These are phyloP conservation scores for Cosmia pyralina DNA, from an alignment of 2,888 invertebrate genomes.

Conservation along the genomic window DNA sequence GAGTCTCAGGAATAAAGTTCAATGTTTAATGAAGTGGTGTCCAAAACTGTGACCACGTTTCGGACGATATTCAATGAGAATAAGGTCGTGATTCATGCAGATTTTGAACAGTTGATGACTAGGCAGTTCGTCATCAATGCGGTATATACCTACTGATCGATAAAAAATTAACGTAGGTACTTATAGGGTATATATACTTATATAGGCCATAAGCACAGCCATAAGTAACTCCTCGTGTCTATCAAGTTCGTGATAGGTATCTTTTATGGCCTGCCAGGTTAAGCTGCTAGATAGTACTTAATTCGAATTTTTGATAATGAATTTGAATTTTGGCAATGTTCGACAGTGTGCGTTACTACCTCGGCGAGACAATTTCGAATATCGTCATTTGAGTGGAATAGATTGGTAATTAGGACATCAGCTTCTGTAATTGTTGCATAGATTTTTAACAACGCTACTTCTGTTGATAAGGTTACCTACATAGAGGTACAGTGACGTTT, in stretches of 20 bases:
- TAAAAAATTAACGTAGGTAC: neutral
- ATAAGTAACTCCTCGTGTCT: neutral
- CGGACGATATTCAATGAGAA: slow-evolving; percentile 33
- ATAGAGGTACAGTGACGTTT: slow-evolving; percentile 4
- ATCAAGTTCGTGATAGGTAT: neutral
- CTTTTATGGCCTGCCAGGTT: neutral
- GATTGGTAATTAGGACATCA: no score
- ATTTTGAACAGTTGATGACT: slow-evolving; percentile 30
- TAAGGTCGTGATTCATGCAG: slow-evolving; percentile 49
- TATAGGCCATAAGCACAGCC: no score
- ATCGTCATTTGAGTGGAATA: no score
- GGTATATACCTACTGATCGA: neutral
- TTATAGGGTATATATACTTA: neutral
- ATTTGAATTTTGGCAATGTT: no score
- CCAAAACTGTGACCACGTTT: slow-evolving; percentile 22
- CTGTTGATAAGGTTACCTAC: slow-evolving; percentile 11
- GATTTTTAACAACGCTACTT: neutral
- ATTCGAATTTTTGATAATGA: no score
- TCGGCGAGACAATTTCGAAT: no score
- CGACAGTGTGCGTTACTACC: no score
- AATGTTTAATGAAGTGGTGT: slow-evolving; percentile 32
- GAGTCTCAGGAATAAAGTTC: slow-evolving; percentile 45
- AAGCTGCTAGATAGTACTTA: no score
- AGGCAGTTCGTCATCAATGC: neutral
- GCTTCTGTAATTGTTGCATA: no score